phyloP scores from a whole-genome alignment of 2,113 vertebrate genomes.

The Laticauda laticaudata region DNA sequence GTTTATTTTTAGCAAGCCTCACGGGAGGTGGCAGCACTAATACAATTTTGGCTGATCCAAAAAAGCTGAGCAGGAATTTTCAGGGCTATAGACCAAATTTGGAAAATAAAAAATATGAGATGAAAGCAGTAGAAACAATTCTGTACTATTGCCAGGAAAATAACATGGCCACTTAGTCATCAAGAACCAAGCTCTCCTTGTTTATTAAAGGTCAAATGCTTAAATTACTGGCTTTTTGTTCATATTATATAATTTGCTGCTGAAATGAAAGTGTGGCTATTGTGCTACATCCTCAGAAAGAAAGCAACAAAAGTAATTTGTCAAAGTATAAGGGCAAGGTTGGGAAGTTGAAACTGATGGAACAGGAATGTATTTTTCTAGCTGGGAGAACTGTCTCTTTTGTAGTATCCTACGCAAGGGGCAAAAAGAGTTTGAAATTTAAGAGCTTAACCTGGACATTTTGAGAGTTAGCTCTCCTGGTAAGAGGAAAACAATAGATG shows the following conservation, averaged over 20 bases:
- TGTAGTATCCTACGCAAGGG: background rate
- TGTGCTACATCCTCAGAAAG: background rate
- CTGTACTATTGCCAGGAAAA: background rate
- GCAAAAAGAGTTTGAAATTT: background rate
- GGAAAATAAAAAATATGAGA: background rate
- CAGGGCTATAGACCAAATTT: background rate
- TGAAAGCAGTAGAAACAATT: background rate
- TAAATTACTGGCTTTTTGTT: background rate
- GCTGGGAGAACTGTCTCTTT: background rate
- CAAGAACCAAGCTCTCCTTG: background rate
- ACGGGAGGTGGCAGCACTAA: background rate
- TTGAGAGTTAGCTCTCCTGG: background rate
- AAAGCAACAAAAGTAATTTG: background rate
- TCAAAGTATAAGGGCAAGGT: background rate
- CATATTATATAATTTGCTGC: background rate
- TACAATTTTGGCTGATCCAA: background rate
- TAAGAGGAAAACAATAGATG: background rate
- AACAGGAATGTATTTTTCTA: background rate
- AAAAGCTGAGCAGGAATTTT: background rate
- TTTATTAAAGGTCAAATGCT: slow-evolving; percentile 24
- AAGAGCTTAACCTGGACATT: background rate
- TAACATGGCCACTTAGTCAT: background rate
- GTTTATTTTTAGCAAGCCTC: background rate
- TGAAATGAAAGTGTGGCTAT: background rate
- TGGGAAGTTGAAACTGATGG: background rate